Evolutionary conservation across 2,113 vertebrate genomes (phyloP).

Genomic region (Pollachius pollachius): DNA sequence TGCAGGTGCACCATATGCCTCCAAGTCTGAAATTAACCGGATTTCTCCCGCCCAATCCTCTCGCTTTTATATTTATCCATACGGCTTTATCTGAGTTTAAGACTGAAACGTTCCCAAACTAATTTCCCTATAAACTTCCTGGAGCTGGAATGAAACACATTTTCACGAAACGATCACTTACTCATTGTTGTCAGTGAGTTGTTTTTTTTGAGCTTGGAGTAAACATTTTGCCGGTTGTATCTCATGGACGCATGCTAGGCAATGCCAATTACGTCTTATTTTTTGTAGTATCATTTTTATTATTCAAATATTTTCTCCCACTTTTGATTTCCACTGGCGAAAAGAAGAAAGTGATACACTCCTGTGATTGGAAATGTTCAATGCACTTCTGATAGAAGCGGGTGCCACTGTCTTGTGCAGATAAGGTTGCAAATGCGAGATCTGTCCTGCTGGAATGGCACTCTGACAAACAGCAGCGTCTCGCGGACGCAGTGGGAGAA

Average conservation of each 20-base stretch:
- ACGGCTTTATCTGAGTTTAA: constrained; percentile 61
- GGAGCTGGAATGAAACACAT: constrained; percentile 56
- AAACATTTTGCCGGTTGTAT: constrained; percentile 52
- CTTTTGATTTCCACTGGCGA: constrained; percentile 76
- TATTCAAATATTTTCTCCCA: constrained; percentile 45
- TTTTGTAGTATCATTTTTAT: background rate
- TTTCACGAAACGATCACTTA: constrained; percentile 50
- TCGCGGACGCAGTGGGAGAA: constrained; percentile 63
- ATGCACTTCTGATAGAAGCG: constrained; percentile 68
- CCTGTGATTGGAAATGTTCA: constrained; percentile 73
- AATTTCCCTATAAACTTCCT: constrained; percentile 53
- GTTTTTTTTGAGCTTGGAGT: constrained; percentile 52
- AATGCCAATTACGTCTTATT: constrained; percentile 66
- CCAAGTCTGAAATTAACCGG: constrained; percentile 65
- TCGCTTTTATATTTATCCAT: constrained; percentile 52
- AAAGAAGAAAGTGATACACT: constrained; percentile 57
- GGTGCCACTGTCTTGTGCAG: constrained; percentile 69
- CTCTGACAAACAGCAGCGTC: constrained; percentile 58
- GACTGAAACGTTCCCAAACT: constrained; percentile 57
- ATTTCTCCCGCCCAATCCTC: constrained; percentile 58
- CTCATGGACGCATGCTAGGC: constrained; percentile 54
- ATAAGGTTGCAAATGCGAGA: constrained; percentile 67
- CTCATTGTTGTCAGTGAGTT: constrained; percentile 55
- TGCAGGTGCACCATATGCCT: constrained; percentile 32
- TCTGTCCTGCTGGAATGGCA: constrained; percentile 52